Evolutionary conservation across 2,113 vertebrate species (phyloP), one percentile per base, ranked within the genome.

Genomic region (Microtus ochrogaster): DNA sequence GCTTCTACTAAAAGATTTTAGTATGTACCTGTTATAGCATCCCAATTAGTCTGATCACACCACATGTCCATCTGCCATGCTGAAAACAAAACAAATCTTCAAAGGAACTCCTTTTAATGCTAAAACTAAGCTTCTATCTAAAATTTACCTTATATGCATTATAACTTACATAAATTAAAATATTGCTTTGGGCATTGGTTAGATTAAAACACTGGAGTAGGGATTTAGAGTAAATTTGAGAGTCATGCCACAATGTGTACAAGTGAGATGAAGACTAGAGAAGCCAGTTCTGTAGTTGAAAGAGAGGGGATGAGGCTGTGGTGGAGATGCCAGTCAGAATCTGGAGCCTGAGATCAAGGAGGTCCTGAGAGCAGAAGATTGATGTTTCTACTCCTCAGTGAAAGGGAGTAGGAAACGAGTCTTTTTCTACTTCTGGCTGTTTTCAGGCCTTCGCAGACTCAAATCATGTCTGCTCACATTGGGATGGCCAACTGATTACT

Each of bases 81-180:
- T 55, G 58, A 89, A 89, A 92, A 65, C 7, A 79, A n/a, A n/a
- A 66, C 47, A 78, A 4, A 7, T 4, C 16, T 21, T 73, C 6
- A 84, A 72, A 78, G 52, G 11, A 65, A 63, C 47, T 14, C n/a
- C 49, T 79, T 73, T 47, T 16, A 41, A 90, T 52, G 12, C 39
- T 73, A 39, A 24, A 92, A 36, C 2, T 86, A 7, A 86, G 39
- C 66, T 47, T 78, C 21, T 47, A 94, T n/a, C 65, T 74, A 73
- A 4, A 78, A 89, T 58, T 52, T 63, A 86, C 6, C 68, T 76
- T 44, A 83, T 24, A 76, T n/a, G 13, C 24, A 39, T 26, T 74
- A 83, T 13, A 92, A 76, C 55, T 33, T 70, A 65, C n/a, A 92
- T 77, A 76, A 28, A 84, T 0, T 55, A 92, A 81, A 79, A 90